Conservation (phyloP, 2,113 vertebrate genomes). For the Boulengeromyrus knoepffleri region DNA sequence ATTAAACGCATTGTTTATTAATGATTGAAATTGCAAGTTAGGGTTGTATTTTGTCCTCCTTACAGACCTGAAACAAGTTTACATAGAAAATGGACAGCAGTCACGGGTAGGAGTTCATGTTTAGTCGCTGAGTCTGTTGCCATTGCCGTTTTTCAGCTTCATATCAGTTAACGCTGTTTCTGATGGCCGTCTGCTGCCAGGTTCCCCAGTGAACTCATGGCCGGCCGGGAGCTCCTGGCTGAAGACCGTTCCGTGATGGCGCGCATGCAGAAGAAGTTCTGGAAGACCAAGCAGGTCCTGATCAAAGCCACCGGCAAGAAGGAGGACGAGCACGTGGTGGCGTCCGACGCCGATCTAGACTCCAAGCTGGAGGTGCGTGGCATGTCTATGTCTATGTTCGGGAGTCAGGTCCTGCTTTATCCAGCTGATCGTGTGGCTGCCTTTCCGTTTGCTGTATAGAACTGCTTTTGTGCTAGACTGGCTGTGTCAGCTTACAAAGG, state of each 20-base stretch:
- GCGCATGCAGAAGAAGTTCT: conserved; percentile 77
- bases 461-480: background rate
- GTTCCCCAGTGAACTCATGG: conserved; percentile 59
- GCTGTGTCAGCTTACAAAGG: background rate
- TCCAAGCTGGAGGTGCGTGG: conserved; percentile 65
- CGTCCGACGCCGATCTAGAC: conserved; percentile 71
- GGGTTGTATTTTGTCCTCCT: background rate
- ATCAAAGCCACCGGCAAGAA: conserved; percentile 81
- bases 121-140: background rate
- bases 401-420: background rate
- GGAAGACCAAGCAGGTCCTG: conserved; percentile 74
- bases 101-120: conserved; percentile 4
- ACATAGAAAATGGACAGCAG: conserved; percentile 3
- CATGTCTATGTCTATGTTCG: background rate
- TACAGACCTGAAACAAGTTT: conserved; percentile 7
- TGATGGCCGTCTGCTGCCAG: conserved; percentile 35
- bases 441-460: background rate
- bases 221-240: conserved; percentile 48
- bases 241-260: conserved; percentile 66
- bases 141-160: background rate
- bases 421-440: background rate
- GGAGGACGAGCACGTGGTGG: conserved; percentile 70
- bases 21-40: background rate
- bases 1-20: background rate
- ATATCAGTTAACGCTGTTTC: background rate